These are phyloP conservation scores for Pocillopora meandrina DNA, from an alignment of 92 coral and sea anemone genomes.

Conservation along the genomic window DNA sequence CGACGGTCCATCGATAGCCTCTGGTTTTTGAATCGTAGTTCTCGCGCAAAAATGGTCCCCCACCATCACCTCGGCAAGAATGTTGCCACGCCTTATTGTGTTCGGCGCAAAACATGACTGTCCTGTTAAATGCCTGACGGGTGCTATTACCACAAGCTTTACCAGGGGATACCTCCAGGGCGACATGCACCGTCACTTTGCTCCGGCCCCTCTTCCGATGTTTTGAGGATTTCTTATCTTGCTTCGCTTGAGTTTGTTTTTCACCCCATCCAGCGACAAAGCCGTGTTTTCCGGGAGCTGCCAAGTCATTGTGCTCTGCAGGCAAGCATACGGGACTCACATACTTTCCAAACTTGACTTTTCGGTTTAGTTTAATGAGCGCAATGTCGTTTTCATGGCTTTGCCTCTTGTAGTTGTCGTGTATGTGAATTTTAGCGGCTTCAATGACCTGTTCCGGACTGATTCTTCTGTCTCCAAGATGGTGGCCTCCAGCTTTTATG, in stretches of 20 bases:
- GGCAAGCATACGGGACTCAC: conserved; percentile 75
- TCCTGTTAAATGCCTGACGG: conserved; percentile 53
- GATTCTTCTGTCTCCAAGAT: conserved; percentile 33
- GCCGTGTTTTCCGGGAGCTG: conserved; percentile 56
- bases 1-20: conserved; percentile 77
- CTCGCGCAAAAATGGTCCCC: conserved; percentile 80
- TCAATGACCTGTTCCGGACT: conserved; percentile 60
- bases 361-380: conserved; percentile 62
- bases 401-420: conserved; percentile 50
- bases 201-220: conserved; percentile 41
- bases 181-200: conserved; percentile 51
- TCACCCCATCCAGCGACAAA: conserved; percentile 60
- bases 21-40: conserved; percentile 52
- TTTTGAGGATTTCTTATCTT: conserved; percentile 27
- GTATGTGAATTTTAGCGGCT: conserved; percentile 51
- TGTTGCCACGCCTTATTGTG: conserved; percentile 63
- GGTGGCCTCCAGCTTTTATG: conserved; percentile 61
- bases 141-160: conserved; percentile 56
- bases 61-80: conserved; percentile 82
- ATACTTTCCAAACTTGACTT: conserved; percentile 63
- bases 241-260: conserved; percentile 28
- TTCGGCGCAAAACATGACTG: conserved; percentile 83
- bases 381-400: conserved; percentile 69
- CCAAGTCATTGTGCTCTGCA: conserved; percentile 26
- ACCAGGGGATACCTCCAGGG: conserved; percentile 47